Conservation (phyloP, 2,113 vertebrate genomes). For the Tretioscincus oriximinensis region DNA sequence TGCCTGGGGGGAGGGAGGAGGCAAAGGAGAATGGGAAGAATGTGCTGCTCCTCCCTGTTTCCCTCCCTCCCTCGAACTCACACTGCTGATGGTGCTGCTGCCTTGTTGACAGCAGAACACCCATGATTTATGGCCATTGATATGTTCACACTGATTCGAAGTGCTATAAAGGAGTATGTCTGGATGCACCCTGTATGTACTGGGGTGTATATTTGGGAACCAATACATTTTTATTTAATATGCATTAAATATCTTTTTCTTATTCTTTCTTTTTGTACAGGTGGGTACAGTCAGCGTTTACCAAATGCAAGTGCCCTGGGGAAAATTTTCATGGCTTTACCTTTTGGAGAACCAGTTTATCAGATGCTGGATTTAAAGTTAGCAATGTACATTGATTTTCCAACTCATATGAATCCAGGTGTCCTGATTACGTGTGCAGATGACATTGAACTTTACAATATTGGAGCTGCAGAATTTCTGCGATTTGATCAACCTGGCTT, state of each 20-base stretch:
- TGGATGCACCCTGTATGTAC: background rate
- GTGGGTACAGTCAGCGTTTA: constrained; percentile 92
- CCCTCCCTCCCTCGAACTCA: no score
- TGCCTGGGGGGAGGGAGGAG: no score
- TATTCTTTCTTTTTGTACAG: constrained; percentile 63
- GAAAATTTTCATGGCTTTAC: constrained; percentile 90
- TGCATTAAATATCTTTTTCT: background rate
- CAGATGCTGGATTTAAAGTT: constrained; percentile 97
- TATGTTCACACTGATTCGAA: no score
- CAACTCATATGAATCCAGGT: constrained; percentile 84
- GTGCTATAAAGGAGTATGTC: background rate
- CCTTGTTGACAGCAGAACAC: no score
- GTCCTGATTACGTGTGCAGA: constrained; percentile 88
- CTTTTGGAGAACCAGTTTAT: constrained; percentile 82
- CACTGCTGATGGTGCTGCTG: no score
- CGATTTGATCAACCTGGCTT: constrained; percentile 84
- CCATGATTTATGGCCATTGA: no score
- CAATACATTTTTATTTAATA: no score
- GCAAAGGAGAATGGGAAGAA: no score
- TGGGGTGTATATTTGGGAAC: no score
- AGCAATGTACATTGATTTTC: constrained; percentile 92
- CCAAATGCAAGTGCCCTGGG: constrained; percentile 90
- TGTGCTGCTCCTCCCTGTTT: no score
- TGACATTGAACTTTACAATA: constrained; percentile 90
- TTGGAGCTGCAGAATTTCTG: constrained; percentile 56